phyloP scores from a whole-genome alignment of 2,113 vertebrate species.

The Azemiops feae region DNA sequence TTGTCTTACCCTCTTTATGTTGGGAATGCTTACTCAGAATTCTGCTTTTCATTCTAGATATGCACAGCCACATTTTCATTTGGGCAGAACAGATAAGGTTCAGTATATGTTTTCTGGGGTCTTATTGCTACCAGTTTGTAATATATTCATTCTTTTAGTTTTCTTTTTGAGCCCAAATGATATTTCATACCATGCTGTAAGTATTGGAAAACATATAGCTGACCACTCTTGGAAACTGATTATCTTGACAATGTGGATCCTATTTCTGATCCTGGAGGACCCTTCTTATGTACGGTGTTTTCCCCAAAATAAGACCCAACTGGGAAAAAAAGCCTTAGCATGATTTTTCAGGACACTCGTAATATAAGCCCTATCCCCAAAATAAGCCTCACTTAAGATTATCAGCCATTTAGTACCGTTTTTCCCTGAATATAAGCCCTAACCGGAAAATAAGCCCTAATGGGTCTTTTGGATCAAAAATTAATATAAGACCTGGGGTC shows the following conservation, averaged over 20 bases:
- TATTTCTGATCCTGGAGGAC: neutral
- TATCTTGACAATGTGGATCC: neutral
- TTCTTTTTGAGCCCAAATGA: neutral
- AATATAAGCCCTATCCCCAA: too few species aligned
- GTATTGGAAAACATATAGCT: neutral
- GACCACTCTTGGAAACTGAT: neutral
- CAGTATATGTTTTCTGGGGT: neutral
- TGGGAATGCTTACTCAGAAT: neutral
- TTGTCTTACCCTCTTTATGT: neutral
- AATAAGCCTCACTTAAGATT: too few species aligned
- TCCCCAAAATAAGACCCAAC: too few species aligned
- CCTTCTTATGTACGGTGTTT: neutral
- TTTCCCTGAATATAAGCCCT: too few species aligned
- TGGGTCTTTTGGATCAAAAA: too few species aligned
- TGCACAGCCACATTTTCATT: neutral
- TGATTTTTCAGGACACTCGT: too few species aligned
- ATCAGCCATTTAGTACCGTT: too few species aligned
- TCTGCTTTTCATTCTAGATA: neutral
- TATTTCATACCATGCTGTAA: neutral
- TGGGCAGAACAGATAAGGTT: neutral
- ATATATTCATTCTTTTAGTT: neutral
- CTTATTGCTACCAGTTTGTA: neutral
- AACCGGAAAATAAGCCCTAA: too few species aligned
- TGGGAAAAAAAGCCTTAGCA: too few species aligned
- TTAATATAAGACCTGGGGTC: too few species aligned